phyloP scores from a whole-genome alignment of 2,888 invertebrate species.

The Tenodera sinensis region DNA sequence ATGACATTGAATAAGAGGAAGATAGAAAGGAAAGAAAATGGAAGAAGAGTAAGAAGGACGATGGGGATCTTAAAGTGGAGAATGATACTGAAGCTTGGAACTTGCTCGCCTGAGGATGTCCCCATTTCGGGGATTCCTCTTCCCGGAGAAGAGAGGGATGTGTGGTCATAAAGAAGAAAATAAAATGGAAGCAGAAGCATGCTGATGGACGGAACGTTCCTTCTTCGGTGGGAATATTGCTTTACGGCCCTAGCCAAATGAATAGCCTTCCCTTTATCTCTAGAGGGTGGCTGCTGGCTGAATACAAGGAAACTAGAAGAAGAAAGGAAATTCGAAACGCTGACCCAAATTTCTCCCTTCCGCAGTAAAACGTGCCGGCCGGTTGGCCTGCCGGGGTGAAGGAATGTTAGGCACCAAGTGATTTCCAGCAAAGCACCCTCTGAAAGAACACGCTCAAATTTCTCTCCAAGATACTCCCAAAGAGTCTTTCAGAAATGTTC shows the following conservation, averaged over 20 bases:
- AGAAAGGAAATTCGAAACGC: not conserved
- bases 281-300: not conserved
- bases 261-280: not conserved
- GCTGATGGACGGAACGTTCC: not conserved
- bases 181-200: not conserved
- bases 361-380: not conserved
- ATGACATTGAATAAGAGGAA: not conserved
- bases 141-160: not conserved
- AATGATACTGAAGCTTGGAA: not conserved
- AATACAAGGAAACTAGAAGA: not conserved
- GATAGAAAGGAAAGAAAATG: not conserved
- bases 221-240: not conserved
- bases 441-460: not conserved
- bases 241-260: not conserved
- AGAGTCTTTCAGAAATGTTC: not conserved
- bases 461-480: not conserved
- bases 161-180: not conserved
- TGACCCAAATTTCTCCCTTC: not conserved
- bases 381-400: not conserved
- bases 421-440: not conserved
- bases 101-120: not conserved
- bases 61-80: not conserved
- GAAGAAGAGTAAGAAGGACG: not conserved
- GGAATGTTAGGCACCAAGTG: not conserved
- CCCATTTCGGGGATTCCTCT: not conserved